Conservation (phyloP, 2,113 vertebrate species). For the Gymnorhina tibicen region DNA sequence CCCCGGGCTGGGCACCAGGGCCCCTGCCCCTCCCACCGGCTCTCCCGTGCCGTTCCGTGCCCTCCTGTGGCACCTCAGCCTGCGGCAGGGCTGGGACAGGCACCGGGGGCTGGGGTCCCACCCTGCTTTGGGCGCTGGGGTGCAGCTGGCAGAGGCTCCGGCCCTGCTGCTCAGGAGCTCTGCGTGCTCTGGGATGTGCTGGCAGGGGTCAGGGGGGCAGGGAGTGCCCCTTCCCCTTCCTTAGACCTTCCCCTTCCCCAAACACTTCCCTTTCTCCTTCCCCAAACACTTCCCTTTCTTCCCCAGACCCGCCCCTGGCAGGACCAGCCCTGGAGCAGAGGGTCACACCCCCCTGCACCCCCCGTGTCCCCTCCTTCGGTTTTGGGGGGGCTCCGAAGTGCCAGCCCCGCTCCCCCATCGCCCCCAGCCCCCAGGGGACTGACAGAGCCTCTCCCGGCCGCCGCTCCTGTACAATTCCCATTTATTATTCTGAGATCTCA, state of each 20-base stretch:
- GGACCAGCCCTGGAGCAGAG: background rate
- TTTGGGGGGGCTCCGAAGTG: background rate
- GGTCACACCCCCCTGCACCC: background rate
- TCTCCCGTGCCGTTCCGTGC: background rate
- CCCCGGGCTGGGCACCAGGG: background rate
- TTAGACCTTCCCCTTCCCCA: background rate
- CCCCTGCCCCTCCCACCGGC: background rate
- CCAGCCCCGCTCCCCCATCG: accelerated
- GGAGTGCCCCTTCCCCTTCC: background rate
- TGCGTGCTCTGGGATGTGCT: accelerated
- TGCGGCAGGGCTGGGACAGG: background rate
- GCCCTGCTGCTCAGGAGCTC: background rate
- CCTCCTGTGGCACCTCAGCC: background rate
- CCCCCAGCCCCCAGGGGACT: accelerated
- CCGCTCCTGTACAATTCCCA: conserved; percentile 14
- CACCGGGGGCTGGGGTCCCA: accelerated
- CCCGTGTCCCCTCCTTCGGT: background rate
- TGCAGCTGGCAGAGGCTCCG: background rate
- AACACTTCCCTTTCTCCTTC: background rate
- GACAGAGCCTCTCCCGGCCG: background rate
- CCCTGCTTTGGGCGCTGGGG: background rate
- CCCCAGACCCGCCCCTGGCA: background rate
- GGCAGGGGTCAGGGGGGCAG: background rate
- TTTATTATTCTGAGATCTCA: conserved; percentile 18
- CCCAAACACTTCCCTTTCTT: background rate